These are phyloP conservation scores for Nemapogon koenigi DNA, from an alignment of 2,888 invertebrate genomes.

Conservation along the genomic window DNA sequence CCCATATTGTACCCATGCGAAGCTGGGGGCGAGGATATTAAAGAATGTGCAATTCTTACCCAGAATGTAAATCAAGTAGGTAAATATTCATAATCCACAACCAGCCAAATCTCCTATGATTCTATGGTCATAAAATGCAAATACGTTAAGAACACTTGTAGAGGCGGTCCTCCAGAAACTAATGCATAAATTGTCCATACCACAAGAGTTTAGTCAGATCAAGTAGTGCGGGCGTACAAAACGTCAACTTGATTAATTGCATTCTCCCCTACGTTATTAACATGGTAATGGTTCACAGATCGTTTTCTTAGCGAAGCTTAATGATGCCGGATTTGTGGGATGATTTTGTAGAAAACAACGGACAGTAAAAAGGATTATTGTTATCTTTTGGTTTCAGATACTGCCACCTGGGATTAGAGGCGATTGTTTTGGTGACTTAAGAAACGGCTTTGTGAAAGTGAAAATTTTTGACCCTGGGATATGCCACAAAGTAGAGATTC, in stretches of 20 bases:
- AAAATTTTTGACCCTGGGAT: too few relatives aligned
- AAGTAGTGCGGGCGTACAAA: constrained; percentile 26
- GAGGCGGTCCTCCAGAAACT: constrained; percentile 25
- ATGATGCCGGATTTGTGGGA: constrained; percentile 58
- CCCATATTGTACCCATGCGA: too few relatives aligned
- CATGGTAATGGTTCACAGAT: constrained; percentile 61
- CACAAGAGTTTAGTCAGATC: constrained; percentile 37
- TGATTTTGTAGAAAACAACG: constrained; percentile 27
- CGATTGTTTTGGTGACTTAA: too few relatives aligned
- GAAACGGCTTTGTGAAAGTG: too few relatives aligned
- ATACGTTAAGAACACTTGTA: background rate
- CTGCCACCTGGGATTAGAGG: too few relatives aligned
- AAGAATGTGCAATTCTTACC: too few relatives aligned
- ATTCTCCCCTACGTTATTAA: constrained; percentile 57
- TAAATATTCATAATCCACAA: too few relatives aligned
- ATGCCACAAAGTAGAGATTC: too few relatives aligned
- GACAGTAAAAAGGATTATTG: constrained; percentile 21
- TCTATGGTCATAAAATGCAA: constrained; percentile 1
- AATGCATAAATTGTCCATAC: constrained; percentile 53
- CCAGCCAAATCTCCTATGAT: too few relatives aligned
- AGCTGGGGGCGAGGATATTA: too few relatives aligned
- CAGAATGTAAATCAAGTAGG: too few relatives aligned
- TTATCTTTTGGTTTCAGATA: constrained; percentile 41
- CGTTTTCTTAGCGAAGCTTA: constrained; percentile 63
- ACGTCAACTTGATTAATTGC: constrained; percentile 61